A percentile compares a stretch with the other conserved stretches of the same genome.
These are phyloP conservation scores for Anisognathus igniventris DNA, from an alignment of 2,797 vertebrate species.

Conservation along the genomic window DNA sequence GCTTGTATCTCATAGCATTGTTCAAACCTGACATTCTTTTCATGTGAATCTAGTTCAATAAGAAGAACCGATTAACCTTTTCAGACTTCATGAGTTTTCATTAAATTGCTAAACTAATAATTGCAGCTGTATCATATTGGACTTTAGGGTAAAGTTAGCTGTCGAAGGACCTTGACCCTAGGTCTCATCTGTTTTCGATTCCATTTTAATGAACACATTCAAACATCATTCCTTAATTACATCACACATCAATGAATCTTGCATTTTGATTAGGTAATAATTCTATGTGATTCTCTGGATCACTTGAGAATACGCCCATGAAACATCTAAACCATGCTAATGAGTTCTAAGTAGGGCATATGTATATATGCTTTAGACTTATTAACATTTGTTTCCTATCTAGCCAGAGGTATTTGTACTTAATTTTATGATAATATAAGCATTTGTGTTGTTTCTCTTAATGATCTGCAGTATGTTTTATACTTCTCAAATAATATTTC, in stretches of 20 bases:
- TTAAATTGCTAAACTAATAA: conserved; percentile 49
- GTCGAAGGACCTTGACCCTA: conserved; percentile 56
- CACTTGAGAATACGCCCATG: conserved; percentile 47
- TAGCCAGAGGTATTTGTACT: not conserved
- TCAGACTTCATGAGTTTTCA: conserved; percentile 18
- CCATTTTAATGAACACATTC: conserved; percentile 53
- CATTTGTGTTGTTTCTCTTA: not conserved
- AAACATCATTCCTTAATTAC: conserved; percentile 65
- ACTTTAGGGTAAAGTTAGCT: conserved; percentile 25
- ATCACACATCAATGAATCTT: conserved; percentile 65
- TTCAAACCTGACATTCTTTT: not conserved
- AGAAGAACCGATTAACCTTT: conserved; percentile 21
- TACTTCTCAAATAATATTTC: not conserved
- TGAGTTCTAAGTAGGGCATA: conserved; percentile 26
- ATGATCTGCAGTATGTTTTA: not conserved
- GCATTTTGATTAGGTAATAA: conserved; percentile 63
- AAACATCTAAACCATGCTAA: conserved; percentile 27
- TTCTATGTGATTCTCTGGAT: conserved; percentile 57
- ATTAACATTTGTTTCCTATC: not conserved
- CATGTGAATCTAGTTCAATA: not conserved
- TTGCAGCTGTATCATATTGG: conserved; percentile 2
- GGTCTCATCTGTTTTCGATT: conserved; percentile 42
- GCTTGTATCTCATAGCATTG: not conserved
- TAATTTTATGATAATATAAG: not conserved
- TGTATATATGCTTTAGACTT: not conserved